A percentile compares a stretch with the other conserved stretches of the same genome.
phyloP scores from a whole-genome alignment of 2,797 vertebrate species.

The Pitangus sulphuratus region DNA sequence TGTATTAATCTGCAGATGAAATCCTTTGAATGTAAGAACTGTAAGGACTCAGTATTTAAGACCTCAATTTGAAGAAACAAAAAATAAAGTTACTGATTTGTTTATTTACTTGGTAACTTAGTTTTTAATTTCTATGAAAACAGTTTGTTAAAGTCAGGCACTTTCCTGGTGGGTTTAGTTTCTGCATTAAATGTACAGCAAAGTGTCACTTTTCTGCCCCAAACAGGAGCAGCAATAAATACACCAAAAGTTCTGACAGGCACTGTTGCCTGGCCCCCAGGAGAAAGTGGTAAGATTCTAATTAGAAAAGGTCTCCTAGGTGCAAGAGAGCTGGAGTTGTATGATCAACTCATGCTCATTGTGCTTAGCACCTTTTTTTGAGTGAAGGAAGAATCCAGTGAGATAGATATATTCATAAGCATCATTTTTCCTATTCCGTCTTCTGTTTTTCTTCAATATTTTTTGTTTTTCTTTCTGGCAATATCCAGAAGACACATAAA shows the following conservation, averaged over 20 bases:
- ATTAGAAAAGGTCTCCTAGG: background rate
- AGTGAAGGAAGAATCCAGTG: background rate
- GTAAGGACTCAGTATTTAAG: rapidly evolving
- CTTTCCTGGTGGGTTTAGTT: background rate
- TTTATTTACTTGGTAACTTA: background rate
- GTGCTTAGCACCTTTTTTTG: background rate
- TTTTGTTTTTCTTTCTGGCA: too few species aligned
- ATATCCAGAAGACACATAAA: background rate
- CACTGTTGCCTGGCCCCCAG: background rate
- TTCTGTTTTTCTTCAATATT: background rate
- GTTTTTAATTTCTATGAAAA: background rate
- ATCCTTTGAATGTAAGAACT: background rate
- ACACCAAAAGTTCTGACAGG: background rate
- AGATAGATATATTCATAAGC: background rate
- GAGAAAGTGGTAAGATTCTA: background rate
- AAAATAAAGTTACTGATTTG: background rate
- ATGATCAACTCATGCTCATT: background rate
- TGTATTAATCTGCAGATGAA: background rate
- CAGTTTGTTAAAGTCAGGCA: background rate
- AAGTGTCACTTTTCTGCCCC: background rate
- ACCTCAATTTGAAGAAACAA: background rate
- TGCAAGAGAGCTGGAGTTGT: background rate
- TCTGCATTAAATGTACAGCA: background rate
- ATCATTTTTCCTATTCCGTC: background rate
- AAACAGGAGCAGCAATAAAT: background rate